Conservation (phyloP, 2,797 vertebrate species). For the Knipowitschia caucasica region DNA sequence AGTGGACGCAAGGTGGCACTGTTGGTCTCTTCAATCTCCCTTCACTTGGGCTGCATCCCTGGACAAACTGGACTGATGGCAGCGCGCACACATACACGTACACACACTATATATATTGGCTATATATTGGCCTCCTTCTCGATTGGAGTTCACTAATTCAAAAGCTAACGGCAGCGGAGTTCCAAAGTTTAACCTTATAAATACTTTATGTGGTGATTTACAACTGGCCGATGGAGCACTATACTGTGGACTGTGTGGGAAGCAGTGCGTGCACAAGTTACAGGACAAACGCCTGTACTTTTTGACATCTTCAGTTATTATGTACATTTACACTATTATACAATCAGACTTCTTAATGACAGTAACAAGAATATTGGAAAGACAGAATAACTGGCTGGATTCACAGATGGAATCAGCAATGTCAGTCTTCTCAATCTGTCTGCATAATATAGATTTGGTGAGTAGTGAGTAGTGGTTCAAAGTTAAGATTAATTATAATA, state of each 20-base stretch:
- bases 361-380: too few species aligned
- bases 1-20: conserved; percentile 63
- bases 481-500: too few species aligned
- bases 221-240: conserved; percentile 52
- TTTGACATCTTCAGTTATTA: not conserved
- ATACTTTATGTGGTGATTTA: conserved; percentile 73
- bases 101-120: not conserved
- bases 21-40: conserved; percentile 49
- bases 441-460: too few species aligned
- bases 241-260: conserved; percentile 20
- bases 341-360: too few species aligned
- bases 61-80: conserved; percentile 3
- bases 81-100: conserved; percentile 20
- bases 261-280: conserved; percentile 19
- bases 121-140: conserved; percentile 22
- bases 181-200: conserved; percentile 73
- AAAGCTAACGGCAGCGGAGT: conserved; percentile 65
- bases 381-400: too few species aligned
- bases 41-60: not conserved
- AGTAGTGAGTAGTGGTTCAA: too few species aligned
- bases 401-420: too few species aligned
- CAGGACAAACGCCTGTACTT: conserved; percentile 17
- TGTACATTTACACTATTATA: too few species aligned
- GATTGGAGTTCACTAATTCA: conserved; percentile 67
- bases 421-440: too few species aligned